These are phyloP conservation scores for Sebastes iracundus DNA, from an alignment of 2,797 vertebrate genomes.

Conservation along the genomic window DNA sequence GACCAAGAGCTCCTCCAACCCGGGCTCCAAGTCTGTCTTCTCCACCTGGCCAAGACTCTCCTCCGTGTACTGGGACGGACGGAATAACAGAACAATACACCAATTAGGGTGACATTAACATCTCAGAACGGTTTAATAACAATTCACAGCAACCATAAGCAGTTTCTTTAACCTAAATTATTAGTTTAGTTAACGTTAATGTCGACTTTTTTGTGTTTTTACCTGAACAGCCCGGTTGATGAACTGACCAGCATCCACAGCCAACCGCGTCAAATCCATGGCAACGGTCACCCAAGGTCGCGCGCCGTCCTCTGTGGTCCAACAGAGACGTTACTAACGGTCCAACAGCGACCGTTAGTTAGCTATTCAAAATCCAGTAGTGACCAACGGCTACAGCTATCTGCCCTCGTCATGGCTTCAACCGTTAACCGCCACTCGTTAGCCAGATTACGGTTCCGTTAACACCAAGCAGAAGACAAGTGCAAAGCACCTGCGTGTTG, in stretches of 20 bases:
- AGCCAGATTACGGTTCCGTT: conserved; percentile 11
- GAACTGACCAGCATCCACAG: conserved; percentile 91
- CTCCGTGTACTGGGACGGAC: conserved; percentile 88
- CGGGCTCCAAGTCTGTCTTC: conserved; percentile 91
- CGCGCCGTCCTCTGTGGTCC: background rate
- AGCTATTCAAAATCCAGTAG: background rate
- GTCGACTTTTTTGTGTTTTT: conserved; percentile 6
- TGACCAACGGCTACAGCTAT: too few species aligned
- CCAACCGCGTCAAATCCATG: conserved; percentile 93
- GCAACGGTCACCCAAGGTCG: conserved; percentile 54
- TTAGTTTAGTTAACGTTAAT: fast-evolving
- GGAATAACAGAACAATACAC: background rate
- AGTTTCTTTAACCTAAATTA: background rate
- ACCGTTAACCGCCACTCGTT: background rate
- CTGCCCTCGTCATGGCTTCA: conserved; percentile 24
- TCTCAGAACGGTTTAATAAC: background rate
- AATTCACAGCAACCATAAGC: background rate
- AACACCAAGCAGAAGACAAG: background rate
- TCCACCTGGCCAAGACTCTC: conserved; percentile 94
- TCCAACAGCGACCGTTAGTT: background rate
- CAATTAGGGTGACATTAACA: too few species aligned
- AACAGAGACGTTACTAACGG: background rate
- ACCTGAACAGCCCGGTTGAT: conserved; percentile 93
- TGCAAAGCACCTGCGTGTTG: conserved; percentile 1
- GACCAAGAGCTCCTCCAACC: conserved; percentile 90